phyloP scores from a whole-genome alignment of 2,797 vertebrate genomes.

The Coracias cyanogaster region DNA sequence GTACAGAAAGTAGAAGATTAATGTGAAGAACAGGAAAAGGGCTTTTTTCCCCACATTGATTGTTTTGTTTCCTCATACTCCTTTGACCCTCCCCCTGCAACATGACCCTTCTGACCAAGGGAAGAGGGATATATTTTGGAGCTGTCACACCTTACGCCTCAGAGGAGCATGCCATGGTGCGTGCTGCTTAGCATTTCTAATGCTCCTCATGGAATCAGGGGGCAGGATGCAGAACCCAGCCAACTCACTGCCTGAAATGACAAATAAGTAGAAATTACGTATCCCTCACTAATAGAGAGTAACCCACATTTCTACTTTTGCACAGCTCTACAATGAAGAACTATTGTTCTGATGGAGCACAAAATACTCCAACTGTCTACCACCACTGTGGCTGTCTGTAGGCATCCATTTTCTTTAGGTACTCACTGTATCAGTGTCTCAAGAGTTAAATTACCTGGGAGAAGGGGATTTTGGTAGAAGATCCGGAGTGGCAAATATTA shows the following conservation, averaged over 20 bases:
- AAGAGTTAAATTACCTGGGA: constrained; percentile 59
- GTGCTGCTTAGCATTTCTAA: not conserved
- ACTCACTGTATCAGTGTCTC: not conserved
- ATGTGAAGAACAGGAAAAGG: not conserved
- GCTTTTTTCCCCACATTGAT: rapidly evolving
- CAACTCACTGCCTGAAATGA: not conserved
- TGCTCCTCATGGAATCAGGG: not conserved
- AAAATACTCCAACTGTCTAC: not conserved
- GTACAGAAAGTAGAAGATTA: not conserved
- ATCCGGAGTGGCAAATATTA: constrained; percentile 21
- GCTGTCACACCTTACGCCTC: not conserved
- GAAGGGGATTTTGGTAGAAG: constrained; percentile 48
- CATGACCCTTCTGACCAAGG: not conserved
- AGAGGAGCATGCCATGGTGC: not conserved
- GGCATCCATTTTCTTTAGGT: not conserved
- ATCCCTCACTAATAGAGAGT: not conserved
- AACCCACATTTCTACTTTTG: not conserved
- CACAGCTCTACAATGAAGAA: not conserved
- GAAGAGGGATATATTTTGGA: not conserved
- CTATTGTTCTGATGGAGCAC: not conserved
- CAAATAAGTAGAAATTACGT: not conserved
- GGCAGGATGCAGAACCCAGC: not conserved
- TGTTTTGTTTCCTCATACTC: not conserved
- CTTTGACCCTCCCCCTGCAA: rapidly evolving
- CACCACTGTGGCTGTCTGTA: not conserved